These are phyloP conservation scores for Cloeon dipterum DNA, from an alignment of 2,888 invertebrate species.

Conservation along the genomic window DNA sequence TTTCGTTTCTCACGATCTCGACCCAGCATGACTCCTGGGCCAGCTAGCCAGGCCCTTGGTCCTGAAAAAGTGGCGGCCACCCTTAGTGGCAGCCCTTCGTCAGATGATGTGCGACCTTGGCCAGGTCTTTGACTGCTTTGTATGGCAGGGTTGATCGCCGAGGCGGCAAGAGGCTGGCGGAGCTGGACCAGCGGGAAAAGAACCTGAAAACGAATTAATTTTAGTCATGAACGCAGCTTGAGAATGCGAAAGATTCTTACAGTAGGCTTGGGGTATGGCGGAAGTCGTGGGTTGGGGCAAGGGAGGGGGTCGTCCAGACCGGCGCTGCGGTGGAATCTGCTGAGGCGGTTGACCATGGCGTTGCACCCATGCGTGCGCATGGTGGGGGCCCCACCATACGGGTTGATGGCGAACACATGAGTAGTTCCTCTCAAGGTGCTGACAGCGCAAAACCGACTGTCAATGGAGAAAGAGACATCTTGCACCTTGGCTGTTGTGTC, in stretches of 20 bases:
- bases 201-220: too few species aligned
- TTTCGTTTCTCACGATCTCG: slow-evolving; percentile 22
- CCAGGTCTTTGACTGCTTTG: slow-evolving; percentile 12
- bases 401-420: slow-evolving; percentile 90
- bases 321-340: slow-evolving; percentile 88
- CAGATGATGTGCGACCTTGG: slow-evolving; percentile 20
- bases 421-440: slow-evolving; percentile 91
- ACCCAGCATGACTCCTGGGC: slow-evolving; percentile 16
- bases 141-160: slow-evolving; percentile 15
- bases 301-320: slow-evolving; percentile 46
- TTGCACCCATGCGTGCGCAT: slow-evolving; percentile 87
- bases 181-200: slow-evolving; percentile 57
- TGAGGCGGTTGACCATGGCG: slow-evolving; percentile 81
- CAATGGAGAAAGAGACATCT: slow-evolving; percentile 77
- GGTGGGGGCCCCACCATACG: slow-evolving; percentile 81
- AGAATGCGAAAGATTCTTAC: too few species aligned
- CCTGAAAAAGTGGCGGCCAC: slow-evolving; percentile 62
- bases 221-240: too few species aligned
- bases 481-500: slow-evolving; percentile 91
- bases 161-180: slow-evolving; percentile 33
- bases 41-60: slow-evolving; percentile 43
- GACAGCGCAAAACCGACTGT: slow-evolving; percentile 91
- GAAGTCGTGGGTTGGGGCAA: slow-evolving; percentile 70
- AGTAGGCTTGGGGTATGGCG: slow-evolving; percentile 74
- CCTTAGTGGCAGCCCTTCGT: slow-evolving; percentile 46